phyloP scores from a whole-genome alignment of 2,113 vertebrate genomes.

The Nibea coibor region DNA sequence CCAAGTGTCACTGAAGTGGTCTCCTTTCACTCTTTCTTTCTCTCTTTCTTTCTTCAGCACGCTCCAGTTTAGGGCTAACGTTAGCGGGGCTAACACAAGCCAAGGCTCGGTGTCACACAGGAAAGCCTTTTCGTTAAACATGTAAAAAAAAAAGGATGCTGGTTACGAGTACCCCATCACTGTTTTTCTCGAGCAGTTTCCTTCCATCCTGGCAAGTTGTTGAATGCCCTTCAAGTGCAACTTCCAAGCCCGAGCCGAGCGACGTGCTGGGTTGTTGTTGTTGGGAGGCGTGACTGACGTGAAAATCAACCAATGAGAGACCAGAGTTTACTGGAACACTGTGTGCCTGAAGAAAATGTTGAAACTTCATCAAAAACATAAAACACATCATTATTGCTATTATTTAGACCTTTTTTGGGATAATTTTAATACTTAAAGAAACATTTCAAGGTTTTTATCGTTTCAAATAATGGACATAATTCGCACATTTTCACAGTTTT shows the following conservation, averaged over 20 bases:
- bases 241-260: not conserved
- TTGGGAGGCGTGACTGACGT: constrained; percentile 43
- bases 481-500: too few species aligned
- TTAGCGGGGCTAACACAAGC: not conserved
- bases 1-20: constrained; percentile 15
- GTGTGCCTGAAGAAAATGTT: too few species aligned
- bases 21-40: constrained; percentile 21
- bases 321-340: too few species aligned
- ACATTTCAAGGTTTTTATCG: too few species aligned
- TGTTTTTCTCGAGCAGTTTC: not conserved
- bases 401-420: too few species aligned
- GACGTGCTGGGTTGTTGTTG: constrained; percentile 28
- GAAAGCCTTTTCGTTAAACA: not conserved
- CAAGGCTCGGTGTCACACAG: not conserved
- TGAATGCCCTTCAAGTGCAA: constrained; percentile 17
- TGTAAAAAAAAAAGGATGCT: not conserved
- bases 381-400: too few species aligned
- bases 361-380: too few species aligned
- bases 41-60: constrained; percentile 34
- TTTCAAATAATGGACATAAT: too few species aligned
- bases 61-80: constrained; percentile 26
- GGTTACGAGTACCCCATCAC: not conserved
- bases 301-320: constrained; percentile 54
- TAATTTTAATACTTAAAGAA: too few species aligned
- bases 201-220: constrained; percentile 14